Conservation (phyloP, 2,888 invertebrate species). For the Drosophila meridionalis region DNA sequence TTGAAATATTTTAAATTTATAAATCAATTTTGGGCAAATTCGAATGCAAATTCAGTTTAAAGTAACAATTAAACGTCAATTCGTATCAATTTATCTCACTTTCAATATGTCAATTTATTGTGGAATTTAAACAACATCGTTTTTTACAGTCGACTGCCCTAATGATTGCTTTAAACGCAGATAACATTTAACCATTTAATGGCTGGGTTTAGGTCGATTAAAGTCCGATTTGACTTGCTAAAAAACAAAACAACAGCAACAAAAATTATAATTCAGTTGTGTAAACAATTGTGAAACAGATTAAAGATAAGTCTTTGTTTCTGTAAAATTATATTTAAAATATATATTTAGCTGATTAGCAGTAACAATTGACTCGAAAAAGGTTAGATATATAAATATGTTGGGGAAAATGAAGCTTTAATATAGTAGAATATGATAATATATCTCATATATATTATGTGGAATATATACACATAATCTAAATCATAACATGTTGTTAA, state of each 20-base stretch:
- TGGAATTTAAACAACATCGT: constrained; percentile 1
- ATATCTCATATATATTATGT: no score
- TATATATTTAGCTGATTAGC: not conserved
- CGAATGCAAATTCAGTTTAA: not conserved
- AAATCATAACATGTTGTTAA: no score
- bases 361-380: not conserved
- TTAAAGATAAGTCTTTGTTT: constrained; percentile 1
- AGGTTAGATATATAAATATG: not conserved
- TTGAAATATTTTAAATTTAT: not conserved
- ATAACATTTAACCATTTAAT: not conserved
- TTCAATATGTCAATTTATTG: constrained; percentile 1
- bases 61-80: not conserved
- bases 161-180: constrained; percentile 13
- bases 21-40: not conserved
- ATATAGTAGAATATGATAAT: no score
- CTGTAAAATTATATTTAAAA: not conserved
- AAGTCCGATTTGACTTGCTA: not conserved
- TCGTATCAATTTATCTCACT: constrained; percentile 1
- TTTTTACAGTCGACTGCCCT: constrained; percentile 24
- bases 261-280: constrained; percentile 1
- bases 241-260: not conserved
- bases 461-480: no score
- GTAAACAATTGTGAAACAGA: not conserved
- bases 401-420: not conserved
- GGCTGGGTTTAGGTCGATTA: not conserved